A percentile compares a stretch with the other conserved stretches of the same genome.
Evolutionary conservation across 1,140 invertebrate species (phyloP).

Genomic region (Spodoptera frugiperda): DNA sequence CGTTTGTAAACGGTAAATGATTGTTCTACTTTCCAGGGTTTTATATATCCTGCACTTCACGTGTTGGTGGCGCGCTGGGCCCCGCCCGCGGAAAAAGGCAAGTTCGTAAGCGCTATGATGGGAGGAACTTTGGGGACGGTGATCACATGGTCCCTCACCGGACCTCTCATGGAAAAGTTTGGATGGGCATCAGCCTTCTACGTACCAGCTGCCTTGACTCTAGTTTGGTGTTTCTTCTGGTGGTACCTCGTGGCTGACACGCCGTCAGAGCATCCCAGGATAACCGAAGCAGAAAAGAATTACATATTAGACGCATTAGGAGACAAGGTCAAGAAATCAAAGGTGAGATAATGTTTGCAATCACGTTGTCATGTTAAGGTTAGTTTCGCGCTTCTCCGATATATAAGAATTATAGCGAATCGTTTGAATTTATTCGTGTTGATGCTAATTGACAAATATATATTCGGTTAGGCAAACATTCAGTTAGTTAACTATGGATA

Average conservation of each 20-base stretch:
- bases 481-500: not conserved
- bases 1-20: slow-evolving; percentile 21
- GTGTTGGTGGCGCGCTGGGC: slow-evolving; percentile 91
- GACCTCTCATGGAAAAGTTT: slow-evolving; percentile 87
- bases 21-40: slow-evolving; percentile 85
- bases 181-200: slow-evolving; percentile 93
- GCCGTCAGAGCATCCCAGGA: slow-evolving; percentile 91
- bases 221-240: slow-evolving; percentile 89
- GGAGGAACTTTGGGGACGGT: slow-evolving; percentile 93
- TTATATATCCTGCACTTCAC: slow-evolving; percentile 91
- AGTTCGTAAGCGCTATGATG: slow-evolving; percentile 91
- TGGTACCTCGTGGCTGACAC: slow-evolving; percentile 89
- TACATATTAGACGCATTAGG: slow-evolving; percentile 79
- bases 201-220: slow-evolving; percentile 87
- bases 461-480: slow-evolving; percentile 7
- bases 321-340: slow-evolving; percentile 77
- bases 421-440: slow-evolving; percentile 23
- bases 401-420: slow-evolving; percentile 23
- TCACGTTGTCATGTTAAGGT: slow-evolving; percentile 21
- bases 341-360: slow-evolving; percentile 67
- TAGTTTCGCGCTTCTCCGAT: slow-evolving; percentile 35
- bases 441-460: slow-evolving; percentile 26
- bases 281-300: slow-evolving; percentile 90
- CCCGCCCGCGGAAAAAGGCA: slow-evolving; percentile 92
- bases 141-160: slow-evolving; percentile 90